Base-by-base conservation (phyloP, 2,113 vertebrate genomes). In the Myiozetetes cayanensis region DNA sequence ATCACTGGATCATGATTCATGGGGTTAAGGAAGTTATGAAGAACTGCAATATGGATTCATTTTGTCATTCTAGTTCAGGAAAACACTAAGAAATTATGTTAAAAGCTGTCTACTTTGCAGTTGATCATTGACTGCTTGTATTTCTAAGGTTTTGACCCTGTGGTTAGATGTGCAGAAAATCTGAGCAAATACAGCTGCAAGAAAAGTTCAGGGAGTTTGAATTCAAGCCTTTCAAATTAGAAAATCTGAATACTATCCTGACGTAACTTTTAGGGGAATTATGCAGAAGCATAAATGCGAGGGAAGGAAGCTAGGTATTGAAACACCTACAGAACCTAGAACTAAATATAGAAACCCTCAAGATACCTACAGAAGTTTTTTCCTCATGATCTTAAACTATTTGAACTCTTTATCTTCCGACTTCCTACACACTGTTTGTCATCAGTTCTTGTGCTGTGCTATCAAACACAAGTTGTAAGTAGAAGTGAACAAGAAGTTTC, bases 261-360 rank as follows among this genome's bases (percentile, higher is more conserved):
- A 41, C 9, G n/a, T 85, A 82, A 62, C 75, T 93, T 93, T 87
- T 75, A 82, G 66, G 37, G n/a, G 16, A 70, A 50, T 70, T 87
- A 62, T 8, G 22, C 41, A 3, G 4, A 89, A 94, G 27, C 10
- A 70, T 46, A 37, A 43, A 58, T 74, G 8, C 67, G 59, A 89
- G 53, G 68, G 82, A 95, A 52, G 67, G 96, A 94, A 93, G 79
- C 43, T 66, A 89, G 62, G 35, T 90, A 83, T 77, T 70, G 70
- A 75, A 87, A 41, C 53, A 89, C 78, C 76, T 53, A 83, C 74
- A 63, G 28, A 73, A 41, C 49, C 27, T 39, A 77, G 55, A 93
- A 55, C 82, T 94, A 97, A 93, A 90, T 80, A 94, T 59, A 80
- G 78, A 91, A 90, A 52, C 14, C 28, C 72, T 67, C n/a, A 71